Evolutionary conservation across 92 coral and sea anemone genomes (phyloP), one percentile per base, ranked within the genome.

Genomic region (Metridium senile): DNA sequence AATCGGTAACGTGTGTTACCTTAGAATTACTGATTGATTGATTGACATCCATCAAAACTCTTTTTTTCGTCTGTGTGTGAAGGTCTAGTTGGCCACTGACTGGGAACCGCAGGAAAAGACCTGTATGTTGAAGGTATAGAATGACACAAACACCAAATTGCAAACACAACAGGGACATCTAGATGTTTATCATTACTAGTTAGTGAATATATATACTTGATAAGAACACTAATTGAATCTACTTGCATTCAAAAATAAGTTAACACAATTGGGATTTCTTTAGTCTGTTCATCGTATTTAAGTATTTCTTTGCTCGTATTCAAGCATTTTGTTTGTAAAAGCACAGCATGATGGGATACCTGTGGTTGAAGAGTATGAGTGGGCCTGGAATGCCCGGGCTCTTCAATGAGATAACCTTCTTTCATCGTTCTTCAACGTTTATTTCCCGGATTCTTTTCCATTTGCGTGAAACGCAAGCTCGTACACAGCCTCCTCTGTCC

Each of bases 211-310:
- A n/a, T 33, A 62, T 27, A 76, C 33, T 59, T 39, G 65, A 45
- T 63, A 62, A 33, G 35, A 49, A 77, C 82, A 33, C 69, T 66
- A 3, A 77, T 58, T 45, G 62, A 66, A 65, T 77, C 71, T 63
- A 70, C 25, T 56, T 53, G 87, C 84, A 82, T 87, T 87, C 81
- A 87, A 82, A 87, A 87, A 87, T 87, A 87, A 87, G 91, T 87
- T 87, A 87, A 86, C 91, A 86, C 91, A 67, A 46, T 67, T 74
- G 82, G 28, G 45, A 7, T 9, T 54, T 65, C 26, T 65, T 64
- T 46, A 75, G 80, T 75, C 62, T 75, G 28, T 75, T 51, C 71
- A 20, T 73, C 30, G 11, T 73, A 73, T 58, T 73, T 26, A 9
- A 70, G 52, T 53, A 47, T 59, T 59, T 59, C 65, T 28, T 71